A percentile compares a stretch with the other conserved stretches of the same genome.
Evolutionary conservation across 2,113 vertebrate species (phyloP).

Genomic region (Willisornis vidua): DNA sequence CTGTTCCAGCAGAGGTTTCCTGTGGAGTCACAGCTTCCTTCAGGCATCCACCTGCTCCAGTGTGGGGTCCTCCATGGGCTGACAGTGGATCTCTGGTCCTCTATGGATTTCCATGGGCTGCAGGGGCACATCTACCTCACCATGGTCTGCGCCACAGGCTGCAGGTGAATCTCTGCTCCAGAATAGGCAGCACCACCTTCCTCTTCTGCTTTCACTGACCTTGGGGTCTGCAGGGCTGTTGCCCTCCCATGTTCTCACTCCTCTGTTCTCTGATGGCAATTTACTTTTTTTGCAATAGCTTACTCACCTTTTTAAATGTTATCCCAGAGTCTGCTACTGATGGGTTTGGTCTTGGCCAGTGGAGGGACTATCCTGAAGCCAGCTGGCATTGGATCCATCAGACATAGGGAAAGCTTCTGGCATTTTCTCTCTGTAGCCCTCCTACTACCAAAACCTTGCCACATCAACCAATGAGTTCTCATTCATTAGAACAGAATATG

Average conservation of each 20-base stretch:
- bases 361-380: background rate
- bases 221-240: background rate
- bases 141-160: background rate
- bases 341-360: background rate
- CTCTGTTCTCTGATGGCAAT: background rate
- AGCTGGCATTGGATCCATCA: background rate
- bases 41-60: background rate
- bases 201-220: background rate
- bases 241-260: background rate
- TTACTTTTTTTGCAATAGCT: background rate
- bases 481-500: accelerated
- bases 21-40: background rate
- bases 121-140: background rate
- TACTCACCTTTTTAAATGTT: background rate
- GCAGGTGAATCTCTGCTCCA: background rate
- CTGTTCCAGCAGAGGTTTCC: background rate
- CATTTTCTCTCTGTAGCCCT: background rate
- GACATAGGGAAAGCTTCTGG: background rate
- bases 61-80: background rate
- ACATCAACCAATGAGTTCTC: accelerated
- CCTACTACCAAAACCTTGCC: background rate
- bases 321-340: accelerated
- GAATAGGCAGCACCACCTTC: background rate
- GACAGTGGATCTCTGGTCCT: background rate
- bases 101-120: background rate